These are phyloP conservation scores for Agrypnia vestita DNA, from an alignment of 1,140 invertebrate species.

Conservation along the genomic window DNA sequence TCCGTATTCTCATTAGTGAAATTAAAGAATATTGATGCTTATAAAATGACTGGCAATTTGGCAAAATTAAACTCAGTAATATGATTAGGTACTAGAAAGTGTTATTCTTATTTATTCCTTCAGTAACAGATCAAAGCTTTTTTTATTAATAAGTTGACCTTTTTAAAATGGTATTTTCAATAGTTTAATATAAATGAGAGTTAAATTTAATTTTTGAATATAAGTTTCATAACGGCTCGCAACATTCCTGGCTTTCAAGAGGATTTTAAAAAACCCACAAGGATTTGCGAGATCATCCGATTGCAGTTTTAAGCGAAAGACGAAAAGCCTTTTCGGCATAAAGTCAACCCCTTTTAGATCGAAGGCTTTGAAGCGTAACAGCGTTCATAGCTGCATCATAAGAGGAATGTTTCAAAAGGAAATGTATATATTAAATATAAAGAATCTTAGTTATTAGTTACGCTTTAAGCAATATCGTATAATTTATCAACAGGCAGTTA, in stretches of 20 bases:
- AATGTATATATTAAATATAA: not conserved
- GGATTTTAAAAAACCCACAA: not conserved
- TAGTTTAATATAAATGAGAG: not conserved
- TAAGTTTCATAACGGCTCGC: not conserved
- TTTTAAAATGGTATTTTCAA: not conserved
- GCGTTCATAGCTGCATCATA: not conserved
- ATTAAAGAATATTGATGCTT: too few relatives aligned
- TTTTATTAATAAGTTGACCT: not conserved
- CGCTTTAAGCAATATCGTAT: too few relatives aligned
- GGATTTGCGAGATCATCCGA: conserved; percentile 13
- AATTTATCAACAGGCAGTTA: not conserved
- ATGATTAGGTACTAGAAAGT: too few relatives aligned
- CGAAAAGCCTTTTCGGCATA: conserved; percentile 1
- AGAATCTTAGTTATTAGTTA: too few relatives aligned
- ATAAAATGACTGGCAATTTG: too few relatives aligned
- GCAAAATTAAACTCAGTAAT: too few relatives aligned
- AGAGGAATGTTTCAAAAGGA: not conserved
- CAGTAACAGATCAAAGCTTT: too few relatives aligned
- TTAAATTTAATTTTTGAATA: not conserved
- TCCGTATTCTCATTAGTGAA: too few relatives aligned
- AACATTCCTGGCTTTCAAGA: not conserved
- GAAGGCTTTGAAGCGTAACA: not conserved
- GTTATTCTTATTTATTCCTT: too few relatives aligned
- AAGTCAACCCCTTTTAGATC: conserved; percentile 12
- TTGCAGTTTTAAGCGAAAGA: conserved; percentile 2